Percentiles rank a stretch among this genome's conserved stretches.
phyloP scores from a whole-genome alignment of 2,888 invertebrate genomes.

The Automeris io region DNA sequence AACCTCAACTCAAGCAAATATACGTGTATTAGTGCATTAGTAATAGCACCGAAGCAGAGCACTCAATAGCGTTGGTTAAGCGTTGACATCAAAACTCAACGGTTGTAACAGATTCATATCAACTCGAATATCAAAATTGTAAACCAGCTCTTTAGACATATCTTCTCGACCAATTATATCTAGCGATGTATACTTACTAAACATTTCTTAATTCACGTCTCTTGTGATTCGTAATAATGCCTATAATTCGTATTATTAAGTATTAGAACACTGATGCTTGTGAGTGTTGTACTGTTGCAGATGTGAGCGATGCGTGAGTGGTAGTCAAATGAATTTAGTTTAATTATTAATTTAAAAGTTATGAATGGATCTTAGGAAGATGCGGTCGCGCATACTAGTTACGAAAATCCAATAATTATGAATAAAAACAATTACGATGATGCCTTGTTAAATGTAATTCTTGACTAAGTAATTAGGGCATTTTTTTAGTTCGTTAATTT shows the following conservation, averaged over 20 bases:
- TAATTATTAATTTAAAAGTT: slow-evolving; percentile 69
- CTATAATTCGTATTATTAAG: slow-evolving; percentile 74
- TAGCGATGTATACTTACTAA: slow-evolving; percentile 61
- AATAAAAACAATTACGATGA: slow-evolving; percentile 52
- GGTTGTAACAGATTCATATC: slow-evolving; percentile 66
- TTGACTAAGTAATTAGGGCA: slow-evolving; percentile 68
- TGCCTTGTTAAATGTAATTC: slow-evolving; percentile 70
- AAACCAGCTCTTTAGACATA: slow-evolving; percentile 57
- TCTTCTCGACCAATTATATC: slow-evolving; percentile 71
- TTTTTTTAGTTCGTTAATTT: slow-evolving; percentile 71
- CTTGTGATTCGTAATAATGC: slow-evolving; percentile 66
- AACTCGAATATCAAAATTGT: slow-evolving; percentile 65
- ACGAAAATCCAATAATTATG: slow-evolving; percentile 76
- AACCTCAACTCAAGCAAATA: slow-evolving; percentile 91
- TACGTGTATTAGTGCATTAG: slow-evolving; percentile 84
- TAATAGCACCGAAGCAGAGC: slow-evolving; percentile 60
- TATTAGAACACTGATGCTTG: slow-evolving; percentile 73
- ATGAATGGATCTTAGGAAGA: slow-evolving; percentile 71
- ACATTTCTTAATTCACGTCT: slow-evolving; percentile 60
- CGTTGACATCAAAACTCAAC: slow-evolving; percentile 46
- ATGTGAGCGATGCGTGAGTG: slow-evolving; percentile 59
- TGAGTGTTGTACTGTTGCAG: slow-evolving; percentile 58
- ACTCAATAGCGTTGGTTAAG: slow-evolving; percentile 48
- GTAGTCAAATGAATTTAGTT: slow-evolving; percentile 74
- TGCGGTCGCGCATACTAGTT: slow-evolving; percentile 77